A percentile compares a stretch with the other conserved stretches of the same genome.
These are phyloP conservation scores for Typhlichthys subterraneus DNA, from an alignment of 2,797 vertebrate species.

Conservation along the genomic window DNA sequence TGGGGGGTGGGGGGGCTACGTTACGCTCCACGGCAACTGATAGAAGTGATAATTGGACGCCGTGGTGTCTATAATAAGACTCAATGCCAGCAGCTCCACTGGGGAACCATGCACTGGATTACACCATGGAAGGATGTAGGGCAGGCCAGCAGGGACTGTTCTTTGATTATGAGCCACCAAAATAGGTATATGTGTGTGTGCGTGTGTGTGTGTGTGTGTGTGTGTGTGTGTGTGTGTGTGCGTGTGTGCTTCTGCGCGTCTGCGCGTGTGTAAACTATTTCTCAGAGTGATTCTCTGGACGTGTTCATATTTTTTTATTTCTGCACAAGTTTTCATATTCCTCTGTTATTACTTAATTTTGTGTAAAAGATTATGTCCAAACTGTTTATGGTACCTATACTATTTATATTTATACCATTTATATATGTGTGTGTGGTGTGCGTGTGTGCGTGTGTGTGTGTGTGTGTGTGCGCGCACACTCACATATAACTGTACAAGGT, in stretches of 20 bases:
- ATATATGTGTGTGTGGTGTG: too few species aligned
- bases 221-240: slow-evolving; percentile 18
- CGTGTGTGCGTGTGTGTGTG: slow-evolving; percentile 2
- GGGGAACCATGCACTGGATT: slow-evolving; percentile 70
- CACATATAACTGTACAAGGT: slow-evolving; percentile 34
- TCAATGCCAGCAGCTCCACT: slow-evolving; percentile 66
- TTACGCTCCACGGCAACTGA: slow-evolving; percentile 42
- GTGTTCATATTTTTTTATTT: background rate
- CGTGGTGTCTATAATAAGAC: slow-evolving; percentile 76
- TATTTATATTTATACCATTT: too few species aligned
- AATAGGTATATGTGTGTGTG: slow-evolving; percentile 60
- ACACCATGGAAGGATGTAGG: slow-evolving; percentile 76
- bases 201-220: slow-evolving; percentile 25
- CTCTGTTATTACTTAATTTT: too few species aligned
- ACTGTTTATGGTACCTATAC: too few species aligned
- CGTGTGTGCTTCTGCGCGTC: slow-evolving; percentile 17
- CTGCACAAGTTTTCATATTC: too few species aligned
- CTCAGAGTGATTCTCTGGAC: slow-evolving; percentile 14
- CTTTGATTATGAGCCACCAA: slow-evolving; percentile 79
- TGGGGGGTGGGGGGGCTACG: slow-evolving; percentile 3
- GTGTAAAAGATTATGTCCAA: too few species aligned
- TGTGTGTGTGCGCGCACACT: slow-evolving; percentile 11
- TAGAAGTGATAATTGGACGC: slow-evolving; percentile 76
- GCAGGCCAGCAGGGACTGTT: slow-evolving; percentile 72
- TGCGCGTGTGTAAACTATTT: background rate